phyloP scores from a whole-genome alignment of 2,113 vertebrate species.

The Oceanites oceanicus region DNA sequence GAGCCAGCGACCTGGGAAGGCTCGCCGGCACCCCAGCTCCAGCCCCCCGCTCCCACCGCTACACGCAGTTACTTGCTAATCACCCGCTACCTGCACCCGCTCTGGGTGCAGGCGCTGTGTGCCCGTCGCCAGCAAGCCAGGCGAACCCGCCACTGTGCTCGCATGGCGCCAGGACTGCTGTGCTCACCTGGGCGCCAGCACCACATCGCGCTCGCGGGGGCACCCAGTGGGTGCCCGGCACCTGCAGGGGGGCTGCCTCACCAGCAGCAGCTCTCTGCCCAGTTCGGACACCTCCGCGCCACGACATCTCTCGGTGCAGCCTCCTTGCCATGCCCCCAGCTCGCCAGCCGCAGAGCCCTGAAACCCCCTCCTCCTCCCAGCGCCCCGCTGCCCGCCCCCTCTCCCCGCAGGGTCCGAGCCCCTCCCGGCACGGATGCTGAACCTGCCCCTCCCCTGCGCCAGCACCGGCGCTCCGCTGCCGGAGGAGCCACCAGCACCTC shows the following conservation, averaged over 20 bases:
- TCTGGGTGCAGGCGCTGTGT: background rate
- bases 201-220: accelerated
- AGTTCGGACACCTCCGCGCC: background rate
- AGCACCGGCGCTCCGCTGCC: accelerated
- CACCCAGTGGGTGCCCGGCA: background rate
- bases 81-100: background rate
- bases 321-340: too few relatives aligned
- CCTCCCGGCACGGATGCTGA: background rate
- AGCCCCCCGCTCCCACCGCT: background rate
- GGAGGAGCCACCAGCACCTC: background rate
- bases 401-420: background rate
- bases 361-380: background rate
- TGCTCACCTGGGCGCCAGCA: background rate
- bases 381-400: background rate
- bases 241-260: background rate
- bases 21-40: background rate
- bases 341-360: background rate
- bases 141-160: background rate
- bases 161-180: background rate
- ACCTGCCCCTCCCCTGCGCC: background rate
- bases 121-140: background rate
- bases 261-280: background rate
- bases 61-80: too few relatives aligned
- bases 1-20: background rate
- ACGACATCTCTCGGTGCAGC: accelerated